These are phyloP conservation scores for Ichneumoninae sp. DNA, from an alignment of 2,888 invertebrate species.

Conservation along the genomic window DNA sequence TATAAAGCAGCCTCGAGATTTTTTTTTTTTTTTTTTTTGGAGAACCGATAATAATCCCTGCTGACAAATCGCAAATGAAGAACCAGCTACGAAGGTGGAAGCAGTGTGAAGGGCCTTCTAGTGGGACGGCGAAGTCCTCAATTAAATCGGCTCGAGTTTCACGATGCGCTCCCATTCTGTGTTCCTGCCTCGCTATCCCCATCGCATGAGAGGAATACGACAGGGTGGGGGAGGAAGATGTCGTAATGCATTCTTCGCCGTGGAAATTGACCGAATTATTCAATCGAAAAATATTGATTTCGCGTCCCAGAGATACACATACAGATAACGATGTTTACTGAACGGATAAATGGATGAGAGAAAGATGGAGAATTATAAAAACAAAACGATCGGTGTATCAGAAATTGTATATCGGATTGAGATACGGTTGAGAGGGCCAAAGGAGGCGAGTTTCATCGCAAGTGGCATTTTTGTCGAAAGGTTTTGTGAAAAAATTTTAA, in stretches of 20 bases:
- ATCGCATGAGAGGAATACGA: neutral
- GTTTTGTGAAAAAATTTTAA: too few species aligned
- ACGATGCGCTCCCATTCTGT: slow-evolving; percentile 40
- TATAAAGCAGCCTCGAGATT: neutral
- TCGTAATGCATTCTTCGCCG: slow-evolving; percentile 12
- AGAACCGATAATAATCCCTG: slow-evolving; percentile 42
- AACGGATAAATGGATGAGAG: neutral
- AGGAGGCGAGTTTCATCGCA: neutral
- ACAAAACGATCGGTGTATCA: neutral
- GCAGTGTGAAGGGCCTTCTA: slow-evolving; percentile 5
- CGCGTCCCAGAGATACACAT: neutral
- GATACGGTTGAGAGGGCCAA: neutral
- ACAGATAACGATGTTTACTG: neutral
- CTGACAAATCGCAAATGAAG: slow-evolving; percentile 46
- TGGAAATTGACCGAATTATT: slow-evolving; percentile 28
- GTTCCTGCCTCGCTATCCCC: slow-evolving; percentile 5
- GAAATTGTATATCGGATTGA: neutral
- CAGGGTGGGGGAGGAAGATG: neutral
- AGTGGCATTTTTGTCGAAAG: neutral
- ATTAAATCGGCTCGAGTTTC: slow-evolving; percentile 41
- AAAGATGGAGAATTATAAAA: neutral
- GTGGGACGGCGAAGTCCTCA: slow-evolving; percentile 21
- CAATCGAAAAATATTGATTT: slow-evolving; percentile 18
- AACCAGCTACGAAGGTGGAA: slow-evolving; percentile 3
- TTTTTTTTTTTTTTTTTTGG: neutral